A percentile compares a stretch with the other conserved stretches of the same genome.
phyloP scores from a whole-genome alignment of 2,797 vertebrate genomes.

The Natrix natrix region DNA sequence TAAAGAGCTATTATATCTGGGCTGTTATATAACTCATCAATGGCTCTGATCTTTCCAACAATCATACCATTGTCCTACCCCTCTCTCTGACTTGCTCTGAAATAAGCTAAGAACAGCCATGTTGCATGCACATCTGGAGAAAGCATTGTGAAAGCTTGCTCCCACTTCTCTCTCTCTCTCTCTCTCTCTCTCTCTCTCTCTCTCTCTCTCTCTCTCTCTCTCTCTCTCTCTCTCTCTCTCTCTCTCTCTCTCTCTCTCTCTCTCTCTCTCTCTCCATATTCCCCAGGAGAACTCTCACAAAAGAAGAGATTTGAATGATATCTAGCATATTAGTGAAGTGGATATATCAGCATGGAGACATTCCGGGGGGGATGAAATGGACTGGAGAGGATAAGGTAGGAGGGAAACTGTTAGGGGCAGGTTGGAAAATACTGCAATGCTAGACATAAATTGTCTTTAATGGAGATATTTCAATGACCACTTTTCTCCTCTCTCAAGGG shows the following conservation, averaged over 20 bases:
- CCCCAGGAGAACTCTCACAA: not conserved
- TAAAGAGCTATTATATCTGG: not conserved
- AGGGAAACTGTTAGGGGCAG: not conserved
- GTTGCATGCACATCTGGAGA: not conserved
- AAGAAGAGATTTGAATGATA: not conserved
- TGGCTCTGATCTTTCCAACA: slow-evolving; percentile 30
- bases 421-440: not conserved
- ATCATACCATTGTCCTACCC: not conserved
- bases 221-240: not conserved
- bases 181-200: not conserved
- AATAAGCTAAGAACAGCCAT: not conserved
- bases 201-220: not conserved
- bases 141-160: not conserved
- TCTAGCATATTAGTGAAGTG: not conserved
- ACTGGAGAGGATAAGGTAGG: no score
- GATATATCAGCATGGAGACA: not conserved
- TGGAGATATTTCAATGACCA: not conserved
- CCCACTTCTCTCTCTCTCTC: not conserved
- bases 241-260: not conserved
- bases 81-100: not conserved
- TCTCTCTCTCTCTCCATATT: no score
- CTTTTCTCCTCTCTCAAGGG: not conserved
- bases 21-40: not conserved
- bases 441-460: not conserved
- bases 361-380: not conserved